Conservation (phyloP, 2,888 invertebrate species). For the Cyclophora punctaria region DNA sequence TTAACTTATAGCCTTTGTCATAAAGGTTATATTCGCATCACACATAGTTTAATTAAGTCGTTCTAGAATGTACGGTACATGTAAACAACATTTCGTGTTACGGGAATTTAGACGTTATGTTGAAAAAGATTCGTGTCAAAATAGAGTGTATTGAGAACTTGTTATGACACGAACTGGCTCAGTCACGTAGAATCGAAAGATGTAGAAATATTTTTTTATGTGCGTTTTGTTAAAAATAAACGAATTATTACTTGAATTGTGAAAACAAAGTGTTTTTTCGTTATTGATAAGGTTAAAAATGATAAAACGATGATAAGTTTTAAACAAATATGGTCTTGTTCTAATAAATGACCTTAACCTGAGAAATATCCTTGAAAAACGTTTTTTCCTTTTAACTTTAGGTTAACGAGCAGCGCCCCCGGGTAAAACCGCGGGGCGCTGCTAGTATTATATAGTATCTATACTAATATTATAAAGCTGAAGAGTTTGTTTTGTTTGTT, state of each 20-base stretch:
- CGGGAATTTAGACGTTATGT: slow-evolving; percentile 1
- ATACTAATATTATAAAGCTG: too few relatives aligned
- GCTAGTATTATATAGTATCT: too few relatives aligned
- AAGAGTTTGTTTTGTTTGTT: too few relatives aligned
- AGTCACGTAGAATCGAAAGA: too few relatives aligned
- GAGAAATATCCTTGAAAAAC: too few relatives aligned
- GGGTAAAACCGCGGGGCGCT: too few relatives aligned
- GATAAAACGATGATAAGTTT: too few relatives aligned
- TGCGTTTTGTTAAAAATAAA: background rate
- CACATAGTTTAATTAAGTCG: background rate
- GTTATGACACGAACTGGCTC: background rate
- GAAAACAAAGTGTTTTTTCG: background rate
- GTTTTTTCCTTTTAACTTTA: too few relatives aligned
- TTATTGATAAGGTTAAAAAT: too few relatives aligned
- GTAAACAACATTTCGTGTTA: slow-evolving; percentile 5
- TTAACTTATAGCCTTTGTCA: background rate
- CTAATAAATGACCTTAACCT: too few relatives aligned
- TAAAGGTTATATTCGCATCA: background rate
- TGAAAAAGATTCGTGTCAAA: background rate
- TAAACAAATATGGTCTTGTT: too few relatives aligned
- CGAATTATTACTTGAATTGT: background rate
- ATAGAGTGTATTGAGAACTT: slow-evolving; percentile 1
- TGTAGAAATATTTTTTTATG: background rate
- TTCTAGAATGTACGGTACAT: slow-evolving; percentile 4
- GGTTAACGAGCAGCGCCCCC: too few relatives aligned